Percentiles rank a stretch among this genome's conserved stretches.
Conservation (phyloP, 2,113 vertebrate species). For the Vidua chalybeata region DNA sequence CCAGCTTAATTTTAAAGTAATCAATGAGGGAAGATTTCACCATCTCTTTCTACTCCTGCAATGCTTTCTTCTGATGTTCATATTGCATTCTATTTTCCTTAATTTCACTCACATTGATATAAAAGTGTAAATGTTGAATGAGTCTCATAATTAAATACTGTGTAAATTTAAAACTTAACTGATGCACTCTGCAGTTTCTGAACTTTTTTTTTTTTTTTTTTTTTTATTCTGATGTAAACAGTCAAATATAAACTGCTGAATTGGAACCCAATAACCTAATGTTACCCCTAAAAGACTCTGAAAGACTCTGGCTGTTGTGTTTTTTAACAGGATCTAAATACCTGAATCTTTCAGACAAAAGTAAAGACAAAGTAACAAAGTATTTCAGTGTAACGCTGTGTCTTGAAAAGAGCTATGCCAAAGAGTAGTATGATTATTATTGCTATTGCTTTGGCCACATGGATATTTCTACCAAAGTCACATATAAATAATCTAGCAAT, state of each 20-base stretch:
- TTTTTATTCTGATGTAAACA: fast-evolving
- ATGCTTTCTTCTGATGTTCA: background rate
- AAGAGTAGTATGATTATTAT: background rate
- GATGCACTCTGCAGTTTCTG: background rate
- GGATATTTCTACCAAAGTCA: background rate
- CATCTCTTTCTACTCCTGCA: background rate
- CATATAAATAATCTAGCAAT: background rate
- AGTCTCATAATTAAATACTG: background rate
- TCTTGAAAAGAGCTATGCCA: background rate
- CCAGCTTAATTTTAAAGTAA: background rate
- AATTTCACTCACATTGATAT: slow-evolving; percentile 4
- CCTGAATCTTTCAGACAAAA: background rate
- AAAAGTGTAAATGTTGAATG: background rate
- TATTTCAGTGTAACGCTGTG: background rate
- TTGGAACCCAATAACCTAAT: fast-evolving
- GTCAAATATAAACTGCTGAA: background rate
- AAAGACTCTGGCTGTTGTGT: background rate
- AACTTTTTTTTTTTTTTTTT: background rate
- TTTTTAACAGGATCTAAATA: background rate
- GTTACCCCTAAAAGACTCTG: background rate
- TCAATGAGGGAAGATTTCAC: background rate
- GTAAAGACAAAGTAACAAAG: background rate
- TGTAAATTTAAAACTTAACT: background rate
- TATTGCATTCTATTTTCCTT: background rate
- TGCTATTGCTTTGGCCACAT: background rate